phyloP scores from a whole-genome alignment of 2,113 vertebrate species.

The Aspiorhynchus laticeps region DNA sequence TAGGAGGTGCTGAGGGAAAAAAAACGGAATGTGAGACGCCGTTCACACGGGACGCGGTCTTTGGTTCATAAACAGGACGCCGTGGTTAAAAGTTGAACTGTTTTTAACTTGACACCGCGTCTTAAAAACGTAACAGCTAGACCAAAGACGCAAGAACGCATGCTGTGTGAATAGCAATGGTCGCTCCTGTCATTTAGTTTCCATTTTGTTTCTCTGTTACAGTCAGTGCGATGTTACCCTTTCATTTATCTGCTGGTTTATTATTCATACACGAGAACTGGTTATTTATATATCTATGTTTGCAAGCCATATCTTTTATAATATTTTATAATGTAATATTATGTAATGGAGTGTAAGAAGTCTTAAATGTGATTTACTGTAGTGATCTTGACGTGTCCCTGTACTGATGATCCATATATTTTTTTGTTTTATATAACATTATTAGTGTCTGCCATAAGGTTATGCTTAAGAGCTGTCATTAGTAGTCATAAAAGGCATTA shows the following conservation, averaged over 20 bases:
- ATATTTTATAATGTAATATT: not conserved
- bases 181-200: conserved; percentile 37
- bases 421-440: not conserved
- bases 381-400: not conserved
- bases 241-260: not conserved
- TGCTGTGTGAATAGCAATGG: conserved; percentile 6
- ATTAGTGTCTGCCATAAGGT: not conserved
- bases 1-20: not conserved
- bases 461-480: conserved; percentile 1
- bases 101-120: conserved; percentile 12
- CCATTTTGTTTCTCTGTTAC: conserved; percentile 48
- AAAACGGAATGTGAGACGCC: not conserved
- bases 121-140: not conserved
- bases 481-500: not conserved
- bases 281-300: not conserved
- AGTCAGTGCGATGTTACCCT: conserved; percentile 14
- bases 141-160: not conserved
- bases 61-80: not conserved
- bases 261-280: not conserved
- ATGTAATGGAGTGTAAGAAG: not conserved
- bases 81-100: conserved; percentile 22
- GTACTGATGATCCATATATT: not conserved
- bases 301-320: not conserved
- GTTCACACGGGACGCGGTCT: not conserved
- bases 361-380: not conserved